Percentiles rank a stretch among this genome's conserved stretches.
phyloP scores from a whole-genome alignment of 2,888 invertebrate genomes.

The Phyllotreta cruciferae region DNA sequence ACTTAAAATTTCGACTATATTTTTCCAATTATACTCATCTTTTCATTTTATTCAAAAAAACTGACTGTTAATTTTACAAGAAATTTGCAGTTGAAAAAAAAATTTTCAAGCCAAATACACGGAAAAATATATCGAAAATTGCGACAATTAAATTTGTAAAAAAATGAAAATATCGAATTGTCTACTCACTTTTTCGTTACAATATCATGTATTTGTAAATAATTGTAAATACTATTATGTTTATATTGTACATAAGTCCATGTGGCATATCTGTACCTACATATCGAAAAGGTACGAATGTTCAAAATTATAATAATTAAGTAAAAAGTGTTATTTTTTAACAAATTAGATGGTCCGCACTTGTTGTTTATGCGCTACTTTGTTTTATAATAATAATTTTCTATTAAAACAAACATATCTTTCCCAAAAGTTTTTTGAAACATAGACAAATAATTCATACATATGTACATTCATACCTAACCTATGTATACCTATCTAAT shows the following conservation, averaged over 20 bases:
- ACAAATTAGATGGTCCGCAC: constrained; percentile 39
- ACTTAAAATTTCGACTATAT: no score
- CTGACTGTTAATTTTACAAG: no score
- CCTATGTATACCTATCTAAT: background rate
- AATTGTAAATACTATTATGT: constrained; percentile 33
- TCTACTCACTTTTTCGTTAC: no score
- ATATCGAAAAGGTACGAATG: constrained; percentile 38
- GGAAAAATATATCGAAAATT: no score
- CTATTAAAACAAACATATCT: background rate
- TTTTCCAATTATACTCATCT: no score
- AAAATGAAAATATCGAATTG: no score
- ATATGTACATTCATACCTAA: no score
- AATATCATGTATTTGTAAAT: constrained; percentile 23
- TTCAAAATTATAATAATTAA: constrained; percentile 21
- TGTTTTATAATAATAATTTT: constrained; percentile 16
- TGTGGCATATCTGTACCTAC: constrained; percentile 46
- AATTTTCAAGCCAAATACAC: no score
- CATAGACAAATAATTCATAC: background rate
- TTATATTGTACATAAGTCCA: constrained; percentile 33
- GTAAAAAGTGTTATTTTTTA: constrained; percentile 37
- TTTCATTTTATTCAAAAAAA: no score
- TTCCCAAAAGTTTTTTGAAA: background rate
- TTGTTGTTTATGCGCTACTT: constrained; percentile 42
- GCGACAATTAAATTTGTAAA: no score
- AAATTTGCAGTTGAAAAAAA: no score